Conservation (phyloP, 2,888 invertebrate species). For the Perithous albicinctus region DNA sequence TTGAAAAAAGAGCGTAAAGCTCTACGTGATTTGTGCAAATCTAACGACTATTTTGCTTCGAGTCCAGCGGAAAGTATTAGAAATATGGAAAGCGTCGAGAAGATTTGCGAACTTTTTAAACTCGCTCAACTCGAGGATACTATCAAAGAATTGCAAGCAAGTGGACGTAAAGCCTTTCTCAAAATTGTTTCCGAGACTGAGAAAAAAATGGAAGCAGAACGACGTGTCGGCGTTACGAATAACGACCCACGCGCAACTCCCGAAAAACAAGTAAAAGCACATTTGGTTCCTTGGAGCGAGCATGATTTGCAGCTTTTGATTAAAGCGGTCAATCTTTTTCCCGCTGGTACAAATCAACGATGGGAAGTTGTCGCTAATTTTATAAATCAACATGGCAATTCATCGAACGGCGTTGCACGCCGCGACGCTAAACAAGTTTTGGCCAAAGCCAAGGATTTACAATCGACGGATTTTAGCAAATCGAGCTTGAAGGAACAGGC, state of each 20-base stretch:
- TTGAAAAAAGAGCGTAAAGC: slow-evolving; percentile 95
- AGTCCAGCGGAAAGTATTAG: slow-evolving; percentile 90
- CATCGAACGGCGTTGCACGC: slow-evolving; percentile 86
- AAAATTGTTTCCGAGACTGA: slow-evolving; percentile 90
- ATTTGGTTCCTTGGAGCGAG: slow-evolving; percentile 90
- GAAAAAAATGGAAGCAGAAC: slow-evolving; percentile 91
- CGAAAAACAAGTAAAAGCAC: slow-evolving; percentile 79
- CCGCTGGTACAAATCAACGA: slow-evolving; percentile 97
- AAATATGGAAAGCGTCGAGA: slow-evolving; percentile 96
- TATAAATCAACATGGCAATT: slow-evolving; percentile 93
- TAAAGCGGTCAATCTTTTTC: slow-evolving; percentile 98
- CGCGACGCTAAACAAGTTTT: slow-evolving; percentile 96
- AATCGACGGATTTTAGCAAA: slow-evolving; percentile 94
- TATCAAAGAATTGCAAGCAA: slow-evolving; percentile 89
- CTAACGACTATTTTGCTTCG: slow-evolving; percentile 91
- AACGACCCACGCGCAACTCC: slow-evolving; percentile 74
- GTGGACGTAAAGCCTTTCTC: slow-evolving; percentile 89
- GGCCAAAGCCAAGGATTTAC: slow-evolving; percentile 97
- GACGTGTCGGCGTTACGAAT: slow-evolving; percentile 85
- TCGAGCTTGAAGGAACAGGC: slow-evolving; percentile 94
- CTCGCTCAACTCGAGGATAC: slow-evolving; percentile 91
- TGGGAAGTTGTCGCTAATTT: slow-evolving; percentile 98
- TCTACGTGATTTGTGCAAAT: slow-evolving; percentile 92
- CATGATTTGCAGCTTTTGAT: slow-evolving; percentile 96
- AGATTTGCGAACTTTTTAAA: slow-evolving; percentile 93